phyloP scores from a whole-genome alignment of 1,140 invertebrate genomes.

The Brachionus rotundiformis region DNA sequence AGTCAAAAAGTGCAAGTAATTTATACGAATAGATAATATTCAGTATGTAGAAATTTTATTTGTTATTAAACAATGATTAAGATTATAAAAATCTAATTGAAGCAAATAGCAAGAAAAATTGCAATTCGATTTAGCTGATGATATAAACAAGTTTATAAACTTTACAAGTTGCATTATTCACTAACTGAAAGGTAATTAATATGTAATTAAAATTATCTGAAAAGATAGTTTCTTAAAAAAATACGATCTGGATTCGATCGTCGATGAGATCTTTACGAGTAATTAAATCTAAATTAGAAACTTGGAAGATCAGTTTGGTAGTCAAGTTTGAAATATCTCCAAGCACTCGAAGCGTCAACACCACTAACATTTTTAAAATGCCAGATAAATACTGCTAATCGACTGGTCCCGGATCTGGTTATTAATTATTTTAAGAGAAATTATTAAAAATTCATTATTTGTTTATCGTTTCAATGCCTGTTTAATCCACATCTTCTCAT shows the following conservation, averaged over 20 bases:
- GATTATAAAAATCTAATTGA: conserved; percentile 46
- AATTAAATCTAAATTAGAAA: conserved; percentile 40
- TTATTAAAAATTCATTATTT: conserved; percentile 8
- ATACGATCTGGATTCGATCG: not conserved
- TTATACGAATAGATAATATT: not conserved
- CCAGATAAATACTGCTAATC: conserved; percentile 8
- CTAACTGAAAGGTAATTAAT: conserved; percentile 43
- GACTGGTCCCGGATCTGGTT: not conserved
- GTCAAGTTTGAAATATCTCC: conserved; percentile 3
- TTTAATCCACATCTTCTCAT: not conserved
- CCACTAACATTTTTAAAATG: not conserved
- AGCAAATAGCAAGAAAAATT: conserved; percentile 41
- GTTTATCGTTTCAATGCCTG: not conserved
- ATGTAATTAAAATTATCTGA: conserved; percentile 41
- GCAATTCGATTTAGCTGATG: conserved; percentile 30
- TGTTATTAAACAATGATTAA: conserved; percentile 49
- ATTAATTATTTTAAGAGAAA: not conserved
- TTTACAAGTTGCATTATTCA: conserved; percentile 7
- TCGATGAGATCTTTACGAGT: conserved; percentile 36
- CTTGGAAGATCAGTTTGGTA: not conserved
- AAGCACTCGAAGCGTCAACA: conserved; percentile 23
- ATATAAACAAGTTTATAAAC: conserved; percentile 46
- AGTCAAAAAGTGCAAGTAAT: conserved; percentile 34
- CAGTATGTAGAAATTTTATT: not conserved
- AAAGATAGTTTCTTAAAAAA: conserved; percentile 17